These are phyloP conservation scores for Cantharis lateralis DNA, from an alignment of 2,888 invertebrate species.

Conservation along the genomic window DNA sequence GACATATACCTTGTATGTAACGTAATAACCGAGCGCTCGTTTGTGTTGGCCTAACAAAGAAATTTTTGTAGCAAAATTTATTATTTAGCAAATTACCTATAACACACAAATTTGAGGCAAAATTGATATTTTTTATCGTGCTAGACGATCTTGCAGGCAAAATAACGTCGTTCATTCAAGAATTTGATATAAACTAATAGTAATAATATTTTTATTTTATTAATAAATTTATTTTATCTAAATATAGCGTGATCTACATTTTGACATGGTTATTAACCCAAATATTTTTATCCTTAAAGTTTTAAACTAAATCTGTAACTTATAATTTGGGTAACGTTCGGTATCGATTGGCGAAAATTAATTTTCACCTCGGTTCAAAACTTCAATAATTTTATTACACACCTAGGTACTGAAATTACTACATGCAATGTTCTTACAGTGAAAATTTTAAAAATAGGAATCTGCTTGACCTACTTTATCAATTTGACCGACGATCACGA, in stretches of 20 bases:
- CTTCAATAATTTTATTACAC: neutral
- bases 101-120: neutral
- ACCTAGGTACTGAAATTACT: neutral
- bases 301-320: neutral
- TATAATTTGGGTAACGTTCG: neutral
- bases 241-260: neutral
- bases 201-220: neutral
- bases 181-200: neutral
- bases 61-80: neutral
- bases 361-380: neutral
- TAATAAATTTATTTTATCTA: slow-evolving; percentile 2
- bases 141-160: neutral
- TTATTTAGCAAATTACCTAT: neutral
- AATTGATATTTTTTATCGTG: neutral
- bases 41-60: neutral
- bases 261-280: neutral
- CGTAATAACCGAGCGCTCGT: neutral
- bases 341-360: neutral
- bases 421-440: slow-evolving; percentile 17
- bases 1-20: neutral
- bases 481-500: slow-evolving; percentile 10
- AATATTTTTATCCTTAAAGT: neutral
- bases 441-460: slow-evolving; percentile 4
- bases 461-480: slow-evolving; percentile 17
- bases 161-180: neutral